These are phyloP conservation scores for Brachyopa scutellaris DNA, from an alignment of 2,888 invertebrate species.

Conservation along the genomic window DNA sequence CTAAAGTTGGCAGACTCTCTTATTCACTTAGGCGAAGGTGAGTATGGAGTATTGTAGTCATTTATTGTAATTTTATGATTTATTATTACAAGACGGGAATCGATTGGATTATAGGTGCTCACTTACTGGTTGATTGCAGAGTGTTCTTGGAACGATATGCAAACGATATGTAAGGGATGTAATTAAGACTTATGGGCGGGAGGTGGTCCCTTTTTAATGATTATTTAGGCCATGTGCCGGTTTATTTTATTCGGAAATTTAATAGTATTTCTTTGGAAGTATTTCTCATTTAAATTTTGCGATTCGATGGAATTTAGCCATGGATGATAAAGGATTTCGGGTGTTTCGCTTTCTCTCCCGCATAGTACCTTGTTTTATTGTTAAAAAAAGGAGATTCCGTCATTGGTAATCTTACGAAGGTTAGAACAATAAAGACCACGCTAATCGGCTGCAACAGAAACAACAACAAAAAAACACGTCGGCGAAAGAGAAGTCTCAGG, in stretches of 20 bases:
- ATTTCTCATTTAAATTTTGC: background rate
- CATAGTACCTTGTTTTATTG: no score
- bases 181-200: background rate
- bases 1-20: constrained; percentile 25
- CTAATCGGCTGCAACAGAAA: no score
- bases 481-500: no score
- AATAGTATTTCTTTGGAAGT: constrained; percentile 20
- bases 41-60: constrained; percentile 6
- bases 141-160: constrained; percentile 29
- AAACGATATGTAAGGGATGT: constrained; percentile 32
- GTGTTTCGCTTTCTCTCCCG: no score
- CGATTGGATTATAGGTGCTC: constrained; percentile 51
- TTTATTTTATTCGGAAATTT: constrained; percentile 18
- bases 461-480: no score
- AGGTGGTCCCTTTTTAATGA: background rate
- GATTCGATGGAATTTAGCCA: background rate
- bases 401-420: no score
- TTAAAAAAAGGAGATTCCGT: no score
- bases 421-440: no score
- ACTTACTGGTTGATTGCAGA: background rate
- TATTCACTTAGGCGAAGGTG: constrained; percentile 39
- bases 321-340: no score
- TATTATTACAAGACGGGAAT: constrained; percentile 31
- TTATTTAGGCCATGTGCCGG: background rate
- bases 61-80: constrained; percentile 44